phyloP scores from a whole-genome alignment of 1,140 invertebrate species.

The Steinernema khuongi region DNA sequence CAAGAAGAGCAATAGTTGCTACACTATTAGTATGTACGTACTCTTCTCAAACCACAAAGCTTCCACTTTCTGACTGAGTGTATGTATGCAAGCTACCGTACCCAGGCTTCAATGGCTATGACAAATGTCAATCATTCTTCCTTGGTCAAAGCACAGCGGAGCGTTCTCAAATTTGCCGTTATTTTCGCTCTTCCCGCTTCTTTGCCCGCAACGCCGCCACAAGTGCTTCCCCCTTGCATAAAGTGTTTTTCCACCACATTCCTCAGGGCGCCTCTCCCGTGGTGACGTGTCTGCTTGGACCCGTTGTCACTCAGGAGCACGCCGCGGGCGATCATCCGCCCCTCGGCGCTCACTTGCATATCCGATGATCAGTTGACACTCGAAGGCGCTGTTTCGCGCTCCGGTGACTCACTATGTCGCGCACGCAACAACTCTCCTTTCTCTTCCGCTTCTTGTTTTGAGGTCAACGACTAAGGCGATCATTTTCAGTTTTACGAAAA shows the following conservation, averaged over 20 bases:
- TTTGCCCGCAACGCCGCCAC: not conserved
- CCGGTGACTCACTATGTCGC: slow-evolving; percentile 20
- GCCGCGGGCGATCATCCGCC: too few relatives aligned
- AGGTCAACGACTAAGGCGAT: not conserved
- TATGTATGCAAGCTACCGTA: too few relatives aligned
- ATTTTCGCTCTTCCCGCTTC: not conserved
- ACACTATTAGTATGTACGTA: too few relatives aligned
- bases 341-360: slow-evolving; percentile 19
- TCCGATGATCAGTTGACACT: slow-evolving; percentile 18
- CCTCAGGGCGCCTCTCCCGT: not conserved
- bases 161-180: too few relatives aligned
- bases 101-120: too few relatives aligned
- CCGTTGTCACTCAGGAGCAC: too few relatives aligned
- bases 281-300: too few relatives aligned
- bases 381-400: slow-evolving; percentile 6
- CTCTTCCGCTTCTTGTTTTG: not conserved
- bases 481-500: slow-evolving; percentile 21
- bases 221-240: not conserved
- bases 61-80: too few relatives aligned
- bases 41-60: too few relatives aligned
- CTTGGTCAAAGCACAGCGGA: too few relatives aligned
- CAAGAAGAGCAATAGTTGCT: too few relatives aligned
- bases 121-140: too few relatives aligned
- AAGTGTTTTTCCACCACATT: not conserved
- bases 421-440: not conserved